These are phyloP conservation scores for Brachionus calyciflorus DNA, from an alignment of 1,140 invertebrate species.

Conservation along the genomic window DNA sequence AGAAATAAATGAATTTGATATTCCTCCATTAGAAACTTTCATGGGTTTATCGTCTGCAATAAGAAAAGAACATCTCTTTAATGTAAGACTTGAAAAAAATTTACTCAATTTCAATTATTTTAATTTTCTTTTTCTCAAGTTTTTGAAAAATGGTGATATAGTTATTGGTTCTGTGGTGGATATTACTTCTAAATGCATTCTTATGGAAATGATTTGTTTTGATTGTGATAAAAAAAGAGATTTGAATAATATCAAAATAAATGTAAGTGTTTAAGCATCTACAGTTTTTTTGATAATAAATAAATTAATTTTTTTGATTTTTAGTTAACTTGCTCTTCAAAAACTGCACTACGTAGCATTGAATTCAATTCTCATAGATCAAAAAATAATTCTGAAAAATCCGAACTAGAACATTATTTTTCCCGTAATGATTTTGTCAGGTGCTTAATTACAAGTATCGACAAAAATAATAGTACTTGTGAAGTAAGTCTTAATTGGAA, in stretches of 20 bases:
- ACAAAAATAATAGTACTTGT: too few relatives aligned
- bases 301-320: not conserved
- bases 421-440: not conserved
- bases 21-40: not conserved
- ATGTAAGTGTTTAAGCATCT: not conserved
- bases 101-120: not conserved
- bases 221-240: not conserved
- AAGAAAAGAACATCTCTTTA: not conserved
- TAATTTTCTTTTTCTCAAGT: not conserved
- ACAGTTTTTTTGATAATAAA: not conserved
- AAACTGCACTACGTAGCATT: not conserved
- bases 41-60: not conserved
- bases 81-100: not conserved
- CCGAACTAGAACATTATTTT: not conserved
- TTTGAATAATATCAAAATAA: not conserved
- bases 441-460: too few relatives aligned
- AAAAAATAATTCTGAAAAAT: not conserved
- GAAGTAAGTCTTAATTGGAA: too few relatives aligned
- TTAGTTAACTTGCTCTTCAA: not conserved
- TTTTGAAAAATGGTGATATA: not conserved
- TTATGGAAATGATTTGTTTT: not conserved
- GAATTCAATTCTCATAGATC: not conserved
- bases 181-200: not conserved
- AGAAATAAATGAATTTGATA: not conserved
- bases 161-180: not conserved